Evolutionary conservation across 2,888 invertebrate species (phyloP), one percentile per base, ranked within the genome.

Genomic region (Galerucella nymphaeae): DNA sequence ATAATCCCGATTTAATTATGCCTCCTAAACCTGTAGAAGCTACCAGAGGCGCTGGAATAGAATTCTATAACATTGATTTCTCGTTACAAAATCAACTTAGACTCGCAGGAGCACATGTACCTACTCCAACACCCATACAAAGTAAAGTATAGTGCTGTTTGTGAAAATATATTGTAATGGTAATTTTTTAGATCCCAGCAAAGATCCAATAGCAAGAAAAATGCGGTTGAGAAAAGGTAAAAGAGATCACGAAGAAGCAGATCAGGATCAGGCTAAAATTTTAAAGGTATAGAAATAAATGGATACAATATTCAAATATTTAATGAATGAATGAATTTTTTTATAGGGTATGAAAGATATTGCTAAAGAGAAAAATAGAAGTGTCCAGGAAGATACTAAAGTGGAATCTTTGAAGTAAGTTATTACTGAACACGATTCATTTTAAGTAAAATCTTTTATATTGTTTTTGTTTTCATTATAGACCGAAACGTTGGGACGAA

Each of bases 51-150:
- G 90, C 94, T 55, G 96, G 96, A 0, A 87, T 96, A 64, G 95
- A 96, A 84, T 99, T 95, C 87, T 99, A 99, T 86, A 99, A 99
- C 84, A 98, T 99, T 72, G 99, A 99, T 88, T 99, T 99, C 88
- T 98, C 98, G 0, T 89, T 99, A 76, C 96, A 97, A 89, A 94
- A 97, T 81, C 99, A 99, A 86, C 87, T 99, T 70, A 90, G 96
- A 77, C 87, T 97, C 77, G 98, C 98, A 20, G 98, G 98, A 0
- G 97, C 97, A 0, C 93, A 93, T 73, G 92, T 94, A 10, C 93
- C 94, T 2, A 90, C 91, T 68, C 92, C 94, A 1, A 89, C 90
- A 10, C 91, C 93, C 53, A 89, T 93, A 10, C 90, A 90, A 75
- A 91, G 93, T 93, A 83, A 87, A 89, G 88, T 50, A 30, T 48